Evolutionary conservation across 2,797 vertebrate species (phyloP).

Genomic region (Falco concolor): DNA sequence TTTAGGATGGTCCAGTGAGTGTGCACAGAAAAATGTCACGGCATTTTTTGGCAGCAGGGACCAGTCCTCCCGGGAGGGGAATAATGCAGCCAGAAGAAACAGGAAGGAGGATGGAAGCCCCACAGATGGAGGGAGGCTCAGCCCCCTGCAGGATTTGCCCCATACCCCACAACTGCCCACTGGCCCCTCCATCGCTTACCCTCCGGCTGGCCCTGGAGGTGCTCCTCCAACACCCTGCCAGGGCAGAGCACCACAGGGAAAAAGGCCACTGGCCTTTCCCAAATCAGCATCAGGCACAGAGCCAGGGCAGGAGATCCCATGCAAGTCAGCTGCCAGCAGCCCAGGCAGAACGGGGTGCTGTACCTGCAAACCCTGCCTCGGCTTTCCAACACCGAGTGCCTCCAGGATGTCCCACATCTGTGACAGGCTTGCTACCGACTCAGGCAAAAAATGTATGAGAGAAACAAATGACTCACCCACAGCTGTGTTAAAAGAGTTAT

Average conservation of each 20-base stretch:
- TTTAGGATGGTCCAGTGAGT: neutral
- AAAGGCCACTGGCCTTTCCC: neutral
- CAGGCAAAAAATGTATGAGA: neutral
- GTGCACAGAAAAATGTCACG: neutral
- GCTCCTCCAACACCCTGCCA: neutral
- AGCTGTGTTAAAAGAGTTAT: conserved; percentile 59
- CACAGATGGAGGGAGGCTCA: neutral
- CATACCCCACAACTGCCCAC: neutral
- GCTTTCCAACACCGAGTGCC: neutral
- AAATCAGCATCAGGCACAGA: rapidly evolving
- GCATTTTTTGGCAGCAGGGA: neutral
- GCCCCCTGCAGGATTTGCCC: neutral
- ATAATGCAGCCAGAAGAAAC: neutral
- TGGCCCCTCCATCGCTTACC: neutral
- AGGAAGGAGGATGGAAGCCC: neutral
- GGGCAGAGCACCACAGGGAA: neutral
- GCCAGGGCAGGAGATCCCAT: neutral
- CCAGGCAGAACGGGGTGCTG: neutral
- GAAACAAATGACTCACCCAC: conserved; percentile 32
- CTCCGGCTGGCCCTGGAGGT: rapidly evolving
- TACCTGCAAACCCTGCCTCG: neutral
- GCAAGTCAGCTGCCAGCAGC: neutral
- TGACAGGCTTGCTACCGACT: neutral
- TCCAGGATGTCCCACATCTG: neutral
- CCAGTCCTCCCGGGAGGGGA: neutral